Base-by-base conservation (phyloP, 2,797 vertebrate genomes). In the Pipistrellus nathusii region DNA sequence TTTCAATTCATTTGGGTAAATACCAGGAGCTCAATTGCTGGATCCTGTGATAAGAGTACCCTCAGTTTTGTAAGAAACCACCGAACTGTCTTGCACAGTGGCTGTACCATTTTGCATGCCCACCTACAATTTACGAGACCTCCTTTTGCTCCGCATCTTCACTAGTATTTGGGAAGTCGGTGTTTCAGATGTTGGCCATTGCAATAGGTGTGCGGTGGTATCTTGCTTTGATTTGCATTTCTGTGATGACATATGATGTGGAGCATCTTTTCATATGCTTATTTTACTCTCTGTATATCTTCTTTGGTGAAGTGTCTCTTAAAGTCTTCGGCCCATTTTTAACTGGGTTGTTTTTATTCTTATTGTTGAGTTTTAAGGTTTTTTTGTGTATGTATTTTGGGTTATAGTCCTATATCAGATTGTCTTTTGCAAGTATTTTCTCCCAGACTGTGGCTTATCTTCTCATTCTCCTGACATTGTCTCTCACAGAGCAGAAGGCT, bases 401-500 rank as follows among this genome's bases (percentile, higher is more conserved):
- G 44, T 81, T 81, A 72, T 17, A 72, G 25, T 71, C n/a, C 77
- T 72, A 81, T 81, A 90, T 90, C n/a, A 81, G 77, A 71, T 55
- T 72, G 11, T 62, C 66, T 59, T 81, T 81, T 72, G 88, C n/a
- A 32, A 32, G 41, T 48, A 35, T 35, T 81, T 90, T 72, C 41
- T 72, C 51, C 41, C 41, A 48, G 38, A 48, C 53, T 72, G 51
- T 81, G 72, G 23, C 41, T 72, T 71, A 27, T 81, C 41, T 72
- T 72, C 53, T 90, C 23, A 30, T 48, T 72, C 53, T 81, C 53
- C 48, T 62, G 15, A 90, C 12, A 12, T 44, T 18, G 5, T 48
- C 51, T 90, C 25, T 62, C 32, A 2, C n/a, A 48, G 53, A 81
- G n/a, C 30, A 81, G 76, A 69, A 27, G 30, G 38, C 46, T 57